These are phyloP conservation scores for Stomorhina lunata DNA, from an alignment of 2,888 invertebrate species.

Conservation along the genomic window DNA sequence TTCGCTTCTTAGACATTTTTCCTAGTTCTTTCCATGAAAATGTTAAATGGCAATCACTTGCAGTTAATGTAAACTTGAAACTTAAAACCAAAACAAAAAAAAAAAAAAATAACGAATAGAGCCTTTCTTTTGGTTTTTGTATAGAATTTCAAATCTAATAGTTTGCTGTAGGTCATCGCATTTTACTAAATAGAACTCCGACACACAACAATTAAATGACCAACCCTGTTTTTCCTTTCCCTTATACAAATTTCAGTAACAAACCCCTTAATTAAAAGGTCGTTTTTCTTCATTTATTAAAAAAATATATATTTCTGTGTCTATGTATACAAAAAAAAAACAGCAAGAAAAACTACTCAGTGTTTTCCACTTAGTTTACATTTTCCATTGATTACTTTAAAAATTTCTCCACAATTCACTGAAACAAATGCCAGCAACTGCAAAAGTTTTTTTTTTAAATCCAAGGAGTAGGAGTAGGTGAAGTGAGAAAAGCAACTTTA, in stretches of 20 bases:
- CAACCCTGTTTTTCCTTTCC: background rate
- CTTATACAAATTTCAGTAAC: background rate
- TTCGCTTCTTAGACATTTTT: no score
- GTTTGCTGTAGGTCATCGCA: background rate
- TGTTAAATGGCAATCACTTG: background rate
- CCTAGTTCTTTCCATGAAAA: no score
- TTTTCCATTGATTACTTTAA: constrained; percentile 48
- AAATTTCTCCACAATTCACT: background rate
- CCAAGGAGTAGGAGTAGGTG: background rate
- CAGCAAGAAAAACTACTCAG: background rate
- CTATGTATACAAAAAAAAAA: background rate
- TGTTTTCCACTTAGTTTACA: constrained; percentile 18
- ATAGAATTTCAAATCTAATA: background rate
- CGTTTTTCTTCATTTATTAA: constrained; percentile 44
- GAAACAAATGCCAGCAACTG: background rate
- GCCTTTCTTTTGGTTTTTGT: background rate
- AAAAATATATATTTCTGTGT: no score
- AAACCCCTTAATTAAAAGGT: constrained; percentile 54
- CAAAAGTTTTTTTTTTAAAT: background rate
- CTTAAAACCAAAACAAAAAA: background rate
- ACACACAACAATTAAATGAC: background rate
- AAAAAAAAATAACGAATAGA: no score
- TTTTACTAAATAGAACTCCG: background rate
- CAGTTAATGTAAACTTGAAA: constrained; percentile 10
- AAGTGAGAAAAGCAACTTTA: background rate